These are phyloP conservation scores for Etheostoma spectabile DNA, from an alignment of 2,113 vertebrate species.

Conservation along the genomic window DNA sequence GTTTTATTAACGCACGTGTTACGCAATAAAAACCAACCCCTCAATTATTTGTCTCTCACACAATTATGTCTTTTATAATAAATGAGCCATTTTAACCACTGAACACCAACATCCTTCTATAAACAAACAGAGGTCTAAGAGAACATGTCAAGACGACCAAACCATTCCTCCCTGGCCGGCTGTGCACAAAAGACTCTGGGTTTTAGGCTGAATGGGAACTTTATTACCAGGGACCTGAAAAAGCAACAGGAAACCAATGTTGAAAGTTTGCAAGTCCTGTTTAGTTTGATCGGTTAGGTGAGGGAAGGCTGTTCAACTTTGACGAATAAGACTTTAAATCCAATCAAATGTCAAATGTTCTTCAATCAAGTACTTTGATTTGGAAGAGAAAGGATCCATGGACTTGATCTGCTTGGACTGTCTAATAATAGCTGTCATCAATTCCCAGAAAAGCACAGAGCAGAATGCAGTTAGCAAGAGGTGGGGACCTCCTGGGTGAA, in stretches of 20 bases:
- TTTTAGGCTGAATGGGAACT: constrained; percentile 48
- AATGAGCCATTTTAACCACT: constrained; percentile 39
- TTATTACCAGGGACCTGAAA: constrained; percentile 36
- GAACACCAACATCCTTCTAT: constrained; percentile 39
- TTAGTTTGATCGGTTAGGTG: neutral
- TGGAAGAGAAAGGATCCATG: neutral
- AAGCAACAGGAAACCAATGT: neutral
- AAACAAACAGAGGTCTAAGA: constrained; percentile 58
- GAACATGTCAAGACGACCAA: constrained; percentile 61
- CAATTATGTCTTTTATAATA: constrained; percentile 25
- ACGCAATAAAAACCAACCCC: neutral
- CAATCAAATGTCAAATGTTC: neutral
- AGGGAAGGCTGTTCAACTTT: neutral
- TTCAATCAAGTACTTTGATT: neutral
- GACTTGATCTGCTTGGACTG: constrained; percentile 6
- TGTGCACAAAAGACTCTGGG: constrained; percentile 40
- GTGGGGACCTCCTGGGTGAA: constrained; percentile 54
- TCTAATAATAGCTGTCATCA: neutral
- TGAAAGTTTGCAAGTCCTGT: neutral
- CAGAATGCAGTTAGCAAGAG: constrained; percentile 36
- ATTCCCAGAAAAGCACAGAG: constrained; percentile 2
- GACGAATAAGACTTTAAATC: neutral
- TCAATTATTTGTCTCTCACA: constrained; percentile 3
- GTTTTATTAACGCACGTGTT: neutral
- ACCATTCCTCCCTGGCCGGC: constrained; percentile 43